These are phyloP conservation scores for Cepaea hortensis DNA, from an alignment of 2,888 invertebrate genomes.

Conservation along the genomic window DNA sequence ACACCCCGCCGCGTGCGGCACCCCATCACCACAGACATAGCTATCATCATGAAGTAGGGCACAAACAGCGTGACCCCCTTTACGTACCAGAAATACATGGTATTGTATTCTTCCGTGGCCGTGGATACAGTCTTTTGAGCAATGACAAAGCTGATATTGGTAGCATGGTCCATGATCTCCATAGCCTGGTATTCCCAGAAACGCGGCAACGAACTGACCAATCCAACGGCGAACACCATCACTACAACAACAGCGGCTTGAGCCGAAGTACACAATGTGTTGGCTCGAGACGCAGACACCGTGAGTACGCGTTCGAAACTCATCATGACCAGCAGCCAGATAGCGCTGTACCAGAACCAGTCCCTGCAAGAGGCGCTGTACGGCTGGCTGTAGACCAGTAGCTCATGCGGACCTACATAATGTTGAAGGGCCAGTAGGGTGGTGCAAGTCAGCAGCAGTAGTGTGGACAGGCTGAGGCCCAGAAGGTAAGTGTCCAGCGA, in stretches of 20 bases:
- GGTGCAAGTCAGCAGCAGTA: constrained; percentile 63
- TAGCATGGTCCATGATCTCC: constrained; percentile 55
- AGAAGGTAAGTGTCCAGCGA: constrained; percentile 72
- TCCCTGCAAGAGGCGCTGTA: constrained; percentile 68
- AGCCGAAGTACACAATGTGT: constrained; percentile 63
- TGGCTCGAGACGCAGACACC: constrained; percentile 63
- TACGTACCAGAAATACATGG: constrained; percentile 74
- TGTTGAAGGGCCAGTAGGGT: constrained; percentile 63
- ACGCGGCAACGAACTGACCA: constrained; percentile 71
- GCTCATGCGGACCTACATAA: constrained; percentile 65
- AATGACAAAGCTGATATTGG: constrained; percentile 59
- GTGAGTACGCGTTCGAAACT: constrained; percentile 70
- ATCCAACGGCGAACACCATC: constrained; percentile 69
- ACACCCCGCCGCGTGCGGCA: constrained; percentile 62
- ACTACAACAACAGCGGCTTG: constrained; percentile 69
- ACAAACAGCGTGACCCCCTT: constrained; percentile 70
- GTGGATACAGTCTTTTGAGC: constrained; percentile 62
- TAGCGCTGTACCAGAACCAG: constrained; percentile 72
- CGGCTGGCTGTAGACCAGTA: constrained; percentile 65
- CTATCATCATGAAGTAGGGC: constrained; percentile 66
- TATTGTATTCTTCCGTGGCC: constrained; percentile 68
- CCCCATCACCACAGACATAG: constrained; percentile 63
- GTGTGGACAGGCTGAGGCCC: constrained; percentile 65
- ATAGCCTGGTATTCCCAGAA: constrained; percentile 72
- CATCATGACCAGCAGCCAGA: constrained; percentile 73